These are phyloP conservation scores for Lutraria lutraria DNA, from an alignment of 2,888 invertebrate genomes.

Conservation along the genomic window DNA sequence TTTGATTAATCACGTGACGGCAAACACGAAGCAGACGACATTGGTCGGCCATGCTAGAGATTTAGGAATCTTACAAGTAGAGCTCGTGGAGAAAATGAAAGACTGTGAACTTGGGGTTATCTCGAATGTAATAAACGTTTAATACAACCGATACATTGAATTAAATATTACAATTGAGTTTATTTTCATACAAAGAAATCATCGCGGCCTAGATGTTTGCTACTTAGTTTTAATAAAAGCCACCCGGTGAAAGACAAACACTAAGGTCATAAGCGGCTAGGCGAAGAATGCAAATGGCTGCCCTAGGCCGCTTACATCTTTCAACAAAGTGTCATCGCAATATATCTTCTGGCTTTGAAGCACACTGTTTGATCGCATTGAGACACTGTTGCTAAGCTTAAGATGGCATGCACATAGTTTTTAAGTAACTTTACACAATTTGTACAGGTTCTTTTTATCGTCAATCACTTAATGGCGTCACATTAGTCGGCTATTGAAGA, in stretches of 20 bases:
- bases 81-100: conserved; percentile 25
- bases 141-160: conserved; percentile 16
- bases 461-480: conserved; percentile 1
- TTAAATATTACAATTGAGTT: not conserved
- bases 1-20: conserved; percentile 31
- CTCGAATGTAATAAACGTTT: conserved; percentile 33
- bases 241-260: not conserved
- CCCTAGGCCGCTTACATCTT: conserved; percentile 12
- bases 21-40: conserved; percentile 11
- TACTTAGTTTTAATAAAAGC: conserved; percentile 1
- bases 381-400: not conserved
- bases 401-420: not conserved
- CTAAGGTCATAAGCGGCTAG: not conserved
- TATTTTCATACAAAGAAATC: conserved; percentile 5
- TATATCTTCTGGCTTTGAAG: conserved; percentile 4
- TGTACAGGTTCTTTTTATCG: not conserved
- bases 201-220: not conserved
- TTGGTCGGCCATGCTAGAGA: conserved; percentile 16
- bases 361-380: not conserved
- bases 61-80: conserved; percentile 17
- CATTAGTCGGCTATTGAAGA: not conserved
- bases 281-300: conserved; percentile 13
- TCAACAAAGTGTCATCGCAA: conserved; percentile 9
- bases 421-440: not conserved
- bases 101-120: conserved; percentile 32